Evolutionary conservation across 1,140 invertebrate genomes (phyloP).

Genomic region (Antheraea pernyi): DNA sequence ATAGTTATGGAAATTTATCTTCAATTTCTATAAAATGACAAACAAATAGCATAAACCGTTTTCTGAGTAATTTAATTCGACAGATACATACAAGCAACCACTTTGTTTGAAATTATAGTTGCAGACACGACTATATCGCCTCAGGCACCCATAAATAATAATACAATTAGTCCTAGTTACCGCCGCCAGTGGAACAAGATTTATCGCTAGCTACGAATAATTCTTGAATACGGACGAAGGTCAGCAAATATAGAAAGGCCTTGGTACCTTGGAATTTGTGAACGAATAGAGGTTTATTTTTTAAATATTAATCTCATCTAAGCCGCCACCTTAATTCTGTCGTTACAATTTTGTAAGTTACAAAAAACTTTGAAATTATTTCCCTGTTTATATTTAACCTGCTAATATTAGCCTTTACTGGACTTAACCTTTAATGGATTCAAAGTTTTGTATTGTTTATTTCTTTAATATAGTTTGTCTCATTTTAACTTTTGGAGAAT

Average conservation of each 20-base stretch:
- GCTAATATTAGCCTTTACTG: no score
- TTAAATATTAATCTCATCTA: not conserved
- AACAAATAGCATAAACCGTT: no score
- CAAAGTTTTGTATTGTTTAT: not conserved
- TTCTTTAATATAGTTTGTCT: not conserved
- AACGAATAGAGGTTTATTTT: not conserved
- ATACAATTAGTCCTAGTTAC: constrained; percentile 45
- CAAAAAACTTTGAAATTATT: no score
- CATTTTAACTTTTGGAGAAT: not conserved
- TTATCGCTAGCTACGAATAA: constrained; percentile 31
- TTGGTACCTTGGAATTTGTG: not conserved
- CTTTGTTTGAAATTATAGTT: not conserved
- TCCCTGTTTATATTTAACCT: no score
- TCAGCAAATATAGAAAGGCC: not conserved
- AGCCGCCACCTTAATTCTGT: no score
- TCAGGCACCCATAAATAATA: constrained; percentile 35
- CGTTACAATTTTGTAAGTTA: no score
- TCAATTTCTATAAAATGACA: no score
- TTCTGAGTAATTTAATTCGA: not conserved
- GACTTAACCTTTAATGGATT: not conserved
- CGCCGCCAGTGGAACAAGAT: constrained; percentile 29
- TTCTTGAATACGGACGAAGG: constrained; percentile 23
- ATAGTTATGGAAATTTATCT: no score
- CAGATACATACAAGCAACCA: not conserved
- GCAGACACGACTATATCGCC: not conserved